phyloP scores from a whole-genome alignment of 37 sponge, comb jelly and placozoan species.

The Tethya wilhelma region DNA sequence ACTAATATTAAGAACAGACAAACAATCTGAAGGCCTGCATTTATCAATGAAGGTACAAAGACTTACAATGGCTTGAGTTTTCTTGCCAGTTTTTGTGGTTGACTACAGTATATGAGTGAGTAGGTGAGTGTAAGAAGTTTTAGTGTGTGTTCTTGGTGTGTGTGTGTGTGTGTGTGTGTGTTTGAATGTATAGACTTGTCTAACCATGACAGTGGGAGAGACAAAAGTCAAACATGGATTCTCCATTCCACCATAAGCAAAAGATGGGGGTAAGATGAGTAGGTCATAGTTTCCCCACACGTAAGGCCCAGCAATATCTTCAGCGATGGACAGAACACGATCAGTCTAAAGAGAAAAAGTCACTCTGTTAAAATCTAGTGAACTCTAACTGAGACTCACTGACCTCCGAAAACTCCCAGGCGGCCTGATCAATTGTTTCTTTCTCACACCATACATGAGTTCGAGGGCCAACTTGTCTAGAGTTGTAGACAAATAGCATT shows the following conservation, averaged over 20 bases:
- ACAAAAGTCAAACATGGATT: conserved; percentile 93
- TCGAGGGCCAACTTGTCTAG: conserved; percentile 66
- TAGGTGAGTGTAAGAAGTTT: background rate
- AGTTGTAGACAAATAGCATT: too few species aligned
- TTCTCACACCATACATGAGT: conserved; percentile 90
- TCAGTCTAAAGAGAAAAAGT: conserved; percentile 70
- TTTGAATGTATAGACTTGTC: conserved; percentile 1
- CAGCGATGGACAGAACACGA: conserved; percentile 78
- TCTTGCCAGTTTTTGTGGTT: too few species aligned
- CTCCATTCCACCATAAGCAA: conserved; percentile 98
- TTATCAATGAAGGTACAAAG: background rate
- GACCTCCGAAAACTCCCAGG: conserved; percentile 87
- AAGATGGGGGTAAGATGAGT: conserved; percentile 91
- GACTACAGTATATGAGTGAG: too few species aligned
- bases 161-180: background rate
- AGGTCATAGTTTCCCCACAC: conserved; percentile 93
- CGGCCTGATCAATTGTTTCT: conserved; percentile 74
- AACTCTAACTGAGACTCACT: background rate
- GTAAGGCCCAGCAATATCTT: conserved; percentile 84
- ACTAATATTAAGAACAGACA: background rate
- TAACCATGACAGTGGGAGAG: conserved; percentile 88
- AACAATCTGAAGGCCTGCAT: background rate
- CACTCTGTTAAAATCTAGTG: too few species aligned
- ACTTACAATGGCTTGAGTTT: background rate
- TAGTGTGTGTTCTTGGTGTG: background rate